Percentiles rank a stretch among this genome's conserved stretches.
Evolutionary conservation across 2,113 vertebrate species (phyloP).

Genomic region (Halcyon senegalensis): DNA sequence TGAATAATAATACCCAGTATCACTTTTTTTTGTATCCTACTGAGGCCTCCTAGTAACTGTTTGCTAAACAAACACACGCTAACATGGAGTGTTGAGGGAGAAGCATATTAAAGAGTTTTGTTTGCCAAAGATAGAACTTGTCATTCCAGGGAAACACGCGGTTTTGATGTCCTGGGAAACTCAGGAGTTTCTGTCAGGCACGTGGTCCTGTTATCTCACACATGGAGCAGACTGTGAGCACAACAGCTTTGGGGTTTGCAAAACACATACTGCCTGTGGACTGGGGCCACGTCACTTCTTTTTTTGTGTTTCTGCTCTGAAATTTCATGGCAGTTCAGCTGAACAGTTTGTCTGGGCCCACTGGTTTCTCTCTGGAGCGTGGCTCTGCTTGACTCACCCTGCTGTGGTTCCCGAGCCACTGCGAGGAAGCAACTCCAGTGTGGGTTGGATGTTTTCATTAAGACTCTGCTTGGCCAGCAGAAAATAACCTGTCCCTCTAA

Average conservation of each 20-base stretch:
- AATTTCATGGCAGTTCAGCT: not conserved
- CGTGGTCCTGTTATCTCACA: not conserved
- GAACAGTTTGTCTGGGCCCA: not conserved
- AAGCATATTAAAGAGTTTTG: not conserved
- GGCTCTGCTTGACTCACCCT: not conserved
- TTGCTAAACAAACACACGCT: conserved; percentile 16
- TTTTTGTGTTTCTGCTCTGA: not conserved
- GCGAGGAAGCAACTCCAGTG: not conserved
- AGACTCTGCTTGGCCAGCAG: not conserved
- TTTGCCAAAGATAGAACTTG: conserved; percentile 23
- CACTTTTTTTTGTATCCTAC: not conserved
- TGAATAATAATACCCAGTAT: not conserved
- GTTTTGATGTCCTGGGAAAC: conserved; percentile 13
- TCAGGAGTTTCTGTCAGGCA: not conserved
- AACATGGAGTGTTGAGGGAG: not conserved
- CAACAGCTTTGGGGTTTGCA: not conserved
- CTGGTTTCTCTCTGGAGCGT: not conserved
- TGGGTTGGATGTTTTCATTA: accelerated
- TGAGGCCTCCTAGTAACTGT: conserved; percentile 6
- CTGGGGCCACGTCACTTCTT: not conserved
- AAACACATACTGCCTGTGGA: not conserved
- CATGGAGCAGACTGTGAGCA: not conserved
- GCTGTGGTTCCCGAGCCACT: not conserved
- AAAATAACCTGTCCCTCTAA: not conserved
- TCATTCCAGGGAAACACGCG: not conserved